Conservation (phyloP, 2,797 vertebrate genomes). For the Enteromius anoplus region DNA sequence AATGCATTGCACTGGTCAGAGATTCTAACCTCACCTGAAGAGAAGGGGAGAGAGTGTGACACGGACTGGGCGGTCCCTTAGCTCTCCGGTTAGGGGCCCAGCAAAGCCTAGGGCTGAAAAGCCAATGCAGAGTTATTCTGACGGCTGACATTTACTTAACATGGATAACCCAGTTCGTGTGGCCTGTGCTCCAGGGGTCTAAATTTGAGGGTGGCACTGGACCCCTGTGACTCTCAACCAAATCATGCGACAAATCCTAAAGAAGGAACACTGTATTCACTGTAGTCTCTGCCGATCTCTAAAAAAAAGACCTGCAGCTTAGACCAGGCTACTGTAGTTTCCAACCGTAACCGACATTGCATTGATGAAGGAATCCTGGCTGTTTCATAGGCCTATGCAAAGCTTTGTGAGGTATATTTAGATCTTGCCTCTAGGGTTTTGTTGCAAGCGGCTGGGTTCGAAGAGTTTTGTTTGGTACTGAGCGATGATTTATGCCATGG, state of each 20-base stretch:
- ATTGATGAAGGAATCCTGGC: neutral
- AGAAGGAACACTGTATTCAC: conserved; percentile 42
- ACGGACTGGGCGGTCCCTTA: conserved; percentile 37
- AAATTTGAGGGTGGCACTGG: conserved; percentile 64
- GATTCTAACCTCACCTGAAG: conserved; percentile 76
- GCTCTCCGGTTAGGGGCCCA: conserved; percentile 46
- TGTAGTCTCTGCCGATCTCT: neutral
- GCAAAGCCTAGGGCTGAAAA: conserved; percentile 58
- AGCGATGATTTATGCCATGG: conserved; percentile 26
- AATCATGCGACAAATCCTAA: conserved; percentile 62
- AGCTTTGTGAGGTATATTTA: conserved; percentile 16
- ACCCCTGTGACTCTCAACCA: conserved; percentile 55
- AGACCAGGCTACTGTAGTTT: neutral
- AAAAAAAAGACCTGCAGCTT: neutral
- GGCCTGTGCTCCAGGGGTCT: conserved; percentile 55
- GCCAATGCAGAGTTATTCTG: conserved; percentile 65
- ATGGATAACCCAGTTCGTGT: conserved; percentile 52
- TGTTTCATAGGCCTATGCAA: conserved; percentile 7
- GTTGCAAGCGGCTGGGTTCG: conserved; percentile 3
- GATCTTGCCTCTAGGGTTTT: neutral
- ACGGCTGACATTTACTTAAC: conserved; percentile 72
- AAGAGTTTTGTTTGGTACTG: conserved; percentile 32
- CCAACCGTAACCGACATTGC: neutral
- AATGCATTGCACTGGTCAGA: conserved; percentile 74
- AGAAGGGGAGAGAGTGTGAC: conserved; percentile 56